Evolutionary conservation across 2,888 invertebrate genomes (phyloP), one percentile per base, ranked within the genome.

Genomic region (Rotaria macrura): DNA sequence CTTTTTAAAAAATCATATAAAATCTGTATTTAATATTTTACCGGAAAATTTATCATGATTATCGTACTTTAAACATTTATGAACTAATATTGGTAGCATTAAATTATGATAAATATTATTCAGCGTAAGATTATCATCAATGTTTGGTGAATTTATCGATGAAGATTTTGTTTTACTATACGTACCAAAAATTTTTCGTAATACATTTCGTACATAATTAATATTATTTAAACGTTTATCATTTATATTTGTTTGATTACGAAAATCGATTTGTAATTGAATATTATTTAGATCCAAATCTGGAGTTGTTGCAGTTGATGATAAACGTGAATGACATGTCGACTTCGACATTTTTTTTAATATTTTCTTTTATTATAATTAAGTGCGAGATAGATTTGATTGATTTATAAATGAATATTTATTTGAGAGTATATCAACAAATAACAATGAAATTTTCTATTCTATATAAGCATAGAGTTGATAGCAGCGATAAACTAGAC

Each of bases 21-120:
- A n/a, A n/a, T n/a, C n/a, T n/a, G 25, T 57, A 17, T 20, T 29
- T 65, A 14, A 65, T 29, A 34, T 7, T 65, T 7, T 79, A 79
- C 79, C 79, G 17, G 79, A 79, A 79, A 79, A 79, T 79, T 43
- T 79, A 12, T 25, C 40, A 43, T 79, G 79, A n/a, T 79, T 79
- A 43, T 43, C 20, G 25, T 4, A 79, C 25, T 79, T 23, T 79
- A 79, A 79, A n/a, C 79, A 79, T 43, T 40, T 7, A 79, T 43
- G 43, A 9, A 79, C 43, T 43, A 79, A 79, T 43, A 79, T 43
- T 12, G 79, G 79, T 20, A 20, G 20, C 12, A 65, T 34, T 65
- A 65, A 65, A 65, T 65, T 34, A 34, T 65, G 23, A 25, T 25
- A 52, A 52, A 7, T 6, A 7, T 65, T 65, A 34, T 20, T 65